Base-by-base conservation (phyloP, 2,888 invertebrate genomes). In the Ochropleura leucogaster region DNA sequence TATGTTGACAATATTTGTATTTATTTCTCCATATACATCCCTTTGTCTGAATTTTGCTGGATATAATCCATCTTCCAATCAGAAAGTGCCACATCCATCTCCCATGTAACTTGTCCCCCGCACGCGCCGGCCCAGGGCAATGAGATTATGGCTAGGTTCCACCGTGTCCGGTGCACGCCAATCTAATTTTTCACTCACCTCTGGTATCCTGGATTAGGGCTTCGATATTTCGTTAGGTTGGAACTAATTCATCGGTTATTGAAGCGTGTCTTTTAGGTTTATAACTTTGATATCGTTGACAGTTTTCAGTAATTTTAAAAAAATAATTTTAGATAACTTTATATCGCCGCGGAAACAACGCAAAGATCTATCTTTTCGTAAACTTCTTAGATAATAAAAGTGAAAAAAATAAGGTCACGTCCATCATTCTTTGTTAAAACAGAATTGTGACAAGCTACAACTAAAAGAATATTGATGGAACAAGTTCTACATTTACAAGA, bases 161-260 rank as follows among this genome's bases (percentile, higher is more conserved):
- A 80, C 87, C 77, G 71, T 80, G 89, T 87, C 87, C 88, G 78
- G 79, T 79, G 74, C 87, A 83, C 86, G 72, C 74, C 89, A 89
- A 91, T 90, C 91, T 89, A 91, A 91, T 91, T 91, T 91, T 91
- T 90, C 89, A 89, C 91, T 90, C 89, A 88, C 86, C 89, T 89
- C 75, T 71, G 66, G 77, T 79, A 80, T 85, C 77, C 72, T 53
- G 86, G 86, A 88, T 89, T 88, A 89, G 62, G 70, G 57, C 73
- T 70, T 70, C 84, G 78, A 87, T 90, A 89, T 90, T 89, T 85
- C 84, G 86, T 89, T 90, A 88, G 84, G 76, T 69, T 30, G 44
- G 51, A 67, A 68, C 77, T 84, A 83, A 81, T 84, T 55, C 59
- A 46, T 68, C 55, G 62, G 73, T 80, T 80, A 84, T 72, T 71